phyloP scores from a whole-genome alignment of 2,888 invertebrate genomes.

The Phlogophora meticulosa region DNA sequence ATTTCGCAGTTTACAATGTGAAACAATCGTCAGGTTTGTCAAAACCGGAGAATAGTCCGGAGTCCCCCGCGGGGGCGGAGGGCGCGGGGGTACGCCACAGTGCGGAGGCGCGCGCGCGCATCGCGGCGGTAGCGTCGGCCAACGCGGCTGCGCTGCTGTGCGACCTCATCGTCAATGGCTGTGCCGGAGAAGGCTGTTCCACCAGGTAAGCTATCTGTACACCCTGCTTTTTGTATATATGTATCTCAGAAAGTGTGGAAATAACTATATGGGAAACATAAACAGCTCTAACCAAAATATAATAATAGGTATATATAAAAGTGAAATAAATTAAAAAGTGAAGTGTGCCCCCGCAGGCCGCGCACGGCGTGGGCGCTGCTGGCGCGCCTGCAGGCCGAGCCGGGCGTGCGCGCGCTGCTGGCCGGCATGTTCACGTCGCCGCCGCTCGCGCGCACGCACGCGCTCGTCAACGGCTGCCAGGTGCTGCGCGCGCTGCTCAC shows the following conservation, averaged over 20 bases:
- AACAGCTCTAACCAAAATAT: no score
- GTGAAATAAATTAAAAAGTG: no score
- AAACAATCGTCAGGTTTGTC: constrained; percentile 14
- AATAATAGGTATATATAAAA: no score
- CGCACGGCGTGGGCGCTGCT: constrained; percentile 65
- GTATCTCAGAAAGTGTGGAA: neutral
- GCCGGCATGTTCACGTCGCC: constrained; percentile 93
- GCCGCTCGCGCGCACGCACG: constrained; percentile 50
- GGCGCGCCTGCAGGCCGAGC: constrained; percentile 66
- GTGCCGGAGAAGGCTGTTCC: constrained; percentile 72
- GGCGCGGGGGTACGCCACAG: constrained; percentile 74
- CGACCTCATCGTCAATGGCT: constrained; percentile 93
- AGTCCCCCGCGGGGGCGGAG: constrained; percentile 68
- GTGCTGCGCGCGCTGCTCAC: constrained; percentile 69
- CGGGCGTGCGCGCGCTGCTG: constrained; percentile 89
- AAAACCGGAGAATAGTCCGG: constrained; percentile 13
- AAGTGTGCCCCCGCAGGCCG: no score
- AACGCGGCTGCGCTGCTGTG: constrained; percentile 97
- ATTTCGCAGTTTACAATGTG: neutral
- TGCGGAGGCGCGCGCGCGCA: constrained; percentile 84
- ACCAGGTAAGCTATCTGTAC: constrained; percentile 64
- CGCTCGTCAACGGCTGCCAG: constrained; percentile 64
- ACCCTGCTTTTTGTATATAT: neutral
- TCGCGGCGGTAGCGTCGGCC: constrained; percentile 94
- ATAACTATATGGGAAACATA: no score